Percentiles rank a stretch among this genome's conserved stretches.
These are phyloP conservation scores for Synergus umbraculus DNA, from an alignment of 2,888 invertebrate genomes.

Conservation along the genomic window DNA sequence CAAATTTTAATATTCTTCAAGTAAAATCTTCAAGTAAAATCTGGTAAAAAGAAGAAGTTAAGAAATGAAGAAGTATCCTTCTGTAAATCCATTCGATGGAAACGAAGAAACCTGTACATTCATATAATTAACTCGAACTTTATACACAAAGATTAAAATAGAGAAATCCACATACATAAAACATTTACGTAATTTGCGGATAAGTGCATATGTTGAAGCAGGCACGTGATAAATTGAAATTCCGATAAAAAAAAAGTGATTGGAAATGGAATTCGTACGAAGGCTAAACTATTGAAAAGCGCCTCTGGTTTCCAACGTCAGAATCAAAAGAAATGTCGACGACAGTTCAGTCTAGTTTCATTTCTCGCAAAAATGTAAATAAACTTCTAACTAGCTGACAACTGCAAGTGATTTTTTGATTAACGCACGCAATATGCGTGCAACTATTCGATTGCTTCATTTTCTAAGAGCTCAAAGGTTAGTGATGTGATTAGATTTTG, in stretches of 20 bases:
- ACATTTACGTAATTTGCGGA: not conserved
- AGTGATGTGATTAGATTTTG: conserved; percentile 48
- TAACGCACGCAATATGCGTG: conserved; percentile 65
- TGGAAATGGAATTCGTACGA: not conserved
- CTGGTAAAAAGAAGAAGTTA: no score
- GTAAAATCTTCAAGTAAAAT: no score
- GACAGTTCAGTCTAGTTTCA: conserved; percentile 57
- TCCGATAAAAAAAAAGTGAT: not conserved
- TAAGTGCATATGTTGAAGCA: not conserved
- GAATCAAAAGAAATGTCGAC: conserved; percentile 67
- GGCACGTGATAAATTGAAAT: not conserved
- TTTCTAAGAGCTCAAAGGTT: conserved; percentile 68
- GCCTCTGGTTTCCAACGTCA: conserved; percentile 47
- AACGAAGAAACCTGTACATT: conserved; percentile 3
- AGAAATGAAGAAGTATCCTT: not conserved
- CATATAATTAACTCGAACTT: conserved; percentile 3
- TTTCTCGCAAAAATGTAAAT: conserved; percentile 68
- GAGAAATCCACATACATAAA: not conserved
- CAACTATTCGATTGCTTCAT: conserved; percentile 58
- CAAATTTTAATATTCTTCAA: no score
- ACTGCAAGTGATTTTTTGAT: conserved; percentile 57
- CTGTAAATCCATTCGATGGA: not conserved
- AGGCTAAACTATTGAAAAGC: conserved; percentile 15
- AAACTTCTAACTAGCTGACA: conserved; percentile 70
- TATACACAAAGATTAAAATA: not conserved